Evolutionary conservation across 2,888 invertebrate species (phyloP).

Genomic region (Agrypnus murinus): DNA sequence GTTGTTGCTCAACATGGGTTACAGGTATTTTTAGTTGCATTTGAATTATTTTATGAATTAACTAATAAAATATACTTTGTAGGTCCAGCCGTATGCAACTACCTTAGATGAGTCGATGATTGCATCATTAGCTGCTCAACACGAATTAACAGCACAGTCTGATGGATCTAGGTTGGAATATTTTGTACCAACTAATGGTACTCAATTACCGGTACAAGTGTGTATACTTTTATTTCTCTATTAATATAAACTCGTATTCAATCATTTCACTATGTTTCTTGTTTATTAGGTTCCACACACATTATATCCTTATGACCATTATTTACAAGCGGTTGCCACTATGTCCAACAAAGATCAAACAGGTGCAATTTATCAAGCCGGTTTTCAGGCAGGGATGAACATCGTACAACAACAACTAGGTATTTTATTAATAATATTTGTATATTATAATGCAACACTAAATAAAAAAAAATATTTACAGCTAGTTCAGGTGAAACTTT

Average conservation of each 20-base stretch:
- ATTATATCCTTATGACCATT: constrained; percentile 69
- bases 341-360: constrained; percentile 65
- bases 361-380: constrained; percentile 67
- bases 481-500: constrained; percentile 64
- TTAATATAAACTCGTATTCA: constrained; percentile 3
- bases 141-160: constrained; percentile 64
- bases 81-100: constrained; percentile 67
- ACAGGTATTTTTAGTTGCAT: constrained; percentile 63
- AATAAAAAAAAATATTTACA: no score
- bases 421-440: constrained; percentile 34
- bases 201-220: constrained; percentile 65
- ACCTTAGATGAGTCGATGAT: constrained; percentile 70
- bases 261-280: neutral
- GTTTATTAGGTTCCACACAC: constrained; percentile 62
- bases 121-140: constrained; percentile 67
- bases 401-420: constrained; percentile 68
- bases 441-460: constrained; percentile 8
- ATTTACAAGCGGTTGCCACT: constrained; percentile 69
- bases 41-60: no score
- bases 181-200: constrained; percentile 68
- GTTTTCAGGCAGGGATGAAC: constrained; percentile 70
- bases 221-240: neutral
- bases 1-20: constrained; percentile 67
- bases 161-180: constrained; percentile 71
- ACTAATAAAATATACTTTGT: no score